Base-by-base conservation (phyloP, 2,113 vertebrate species). In the Microcebus tavaratra region DNA sequence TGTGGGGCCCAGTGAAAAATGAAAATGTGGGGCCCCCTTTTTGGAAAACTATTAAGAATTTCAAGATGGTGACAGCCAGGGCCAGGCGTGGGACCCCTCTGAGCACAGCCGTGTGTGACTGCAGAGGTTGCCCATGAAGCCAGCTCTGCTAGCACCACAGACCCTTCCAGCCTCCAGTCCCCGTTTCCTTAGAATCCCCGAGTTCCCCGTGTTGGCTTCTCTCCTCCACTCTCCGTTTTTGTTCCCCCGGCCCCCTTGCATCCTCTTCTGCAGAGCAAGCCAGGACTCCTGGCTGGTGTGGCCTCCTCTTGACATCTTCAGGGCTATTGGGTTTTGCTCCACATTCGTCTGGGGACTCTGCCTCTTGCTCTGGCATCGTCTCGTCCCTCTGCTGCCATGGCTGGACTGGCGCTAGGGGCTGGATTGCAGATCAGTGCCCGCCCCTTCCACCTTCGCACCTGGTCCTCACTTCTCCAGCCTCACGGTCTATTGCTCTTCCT, bases 21-120 rank as follows among this genome's bases (percentile, higher is more conserved):
- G 72, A 67, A 88, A 94, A 67, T 21, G 13, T 20, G 8, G 48
- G 55, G 23, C 20, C n/a, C 29, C 20, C 23, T 70, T 80, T 42
- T 55, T 87, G 12, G 48, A 81, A 78, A 42, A 27, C 57, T 27
- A 70, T 48, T 36, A 76, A 70, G 75, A 82, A 78, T 59, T 83
- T 95, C 76, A 83, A 76, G 78, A 83, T 13, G 18, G 36, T 27
- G 6, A 72, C 45, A 42, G 63, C 55, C n/a, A 88, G 81, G 48
- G 61, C 8, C 0, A 39, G 67, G 70, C 39, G 1, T 2, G 5
- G 21, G 53, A 13, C 3, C 13, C 23, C 75, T 85, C 34, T 61
- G 53, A 23, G 25, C 5, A 4, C 1, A 2, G 6, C 25, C 55
- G 18, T 63, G 20, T 15, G 65, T 15, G 79, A 68, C 45, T 39